Conservation (phyloP, 2,888 invertebrate genomes). For the Agonopterix arenella region DNA sequence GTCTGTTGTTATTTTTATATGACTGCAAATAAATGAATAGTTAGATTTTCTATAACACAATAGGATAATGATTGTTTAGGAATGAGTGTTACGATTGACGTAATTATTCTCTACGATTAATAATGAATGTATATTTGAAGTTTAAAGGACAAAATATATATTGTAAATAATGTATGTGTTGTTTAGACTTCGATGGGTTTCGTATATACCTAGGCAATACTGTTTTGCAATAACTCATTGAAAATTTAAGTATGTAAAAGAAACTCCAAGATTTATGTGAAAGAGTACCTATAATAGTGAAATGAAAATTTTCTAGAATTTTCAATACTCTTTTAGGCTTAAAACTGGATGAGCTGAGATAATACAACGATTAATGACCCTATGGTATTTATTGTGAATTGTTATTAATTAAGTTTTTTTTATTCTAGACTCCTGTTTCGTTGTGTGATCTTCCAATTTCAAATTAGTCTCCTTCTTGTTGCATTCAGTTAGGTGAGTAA, state of each 20-base stretch:
- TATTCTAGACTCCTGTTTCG: no score
- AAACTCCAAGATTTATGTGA: constrained; percentile 6
- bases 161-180: constrained; percentile 20
- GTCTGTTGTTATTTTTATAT: constrained; percentile 76
- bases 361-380: constrained; percentile 60
- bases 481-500: no score
- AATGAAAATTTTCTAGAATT: constrained; percentile 16
- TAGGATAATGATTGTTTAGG: constrained; percentile 45
- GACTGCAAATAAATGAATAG: constrained; percentile 66
- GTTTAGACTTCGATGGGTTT: constrained; percentile 6
- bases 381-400: constrained; percentile 11
- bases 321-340: constrained; percentile 18
- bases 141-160: constrained; percentile 2
- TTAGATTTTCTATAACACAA: constrained; percentile 71
- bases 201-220: constrained; percentile 15
- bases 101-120: constrained; percentile 22
- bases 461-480: no score
- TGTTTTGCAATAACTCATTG: constrained; percentile 15
- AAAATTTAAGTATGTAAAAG: constrained; percentile 11
- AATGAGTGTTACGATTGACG: constrained; percentile 21
- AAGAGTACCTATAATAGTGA: constrained; percentile 13
- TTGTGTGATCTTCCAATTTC: no score
- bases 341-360: constrained; percentile 54
- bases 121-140: constrained; percentile 15
- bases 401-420: background rate